A percentile compares a stretch with the other conserved stretches of the same genome.
These are phyloP conservation scores for Cherax quadricarinatus DNA, from an alignment of 1,140 invertebrate genomes.

Conservation along the genomic window DNA sequence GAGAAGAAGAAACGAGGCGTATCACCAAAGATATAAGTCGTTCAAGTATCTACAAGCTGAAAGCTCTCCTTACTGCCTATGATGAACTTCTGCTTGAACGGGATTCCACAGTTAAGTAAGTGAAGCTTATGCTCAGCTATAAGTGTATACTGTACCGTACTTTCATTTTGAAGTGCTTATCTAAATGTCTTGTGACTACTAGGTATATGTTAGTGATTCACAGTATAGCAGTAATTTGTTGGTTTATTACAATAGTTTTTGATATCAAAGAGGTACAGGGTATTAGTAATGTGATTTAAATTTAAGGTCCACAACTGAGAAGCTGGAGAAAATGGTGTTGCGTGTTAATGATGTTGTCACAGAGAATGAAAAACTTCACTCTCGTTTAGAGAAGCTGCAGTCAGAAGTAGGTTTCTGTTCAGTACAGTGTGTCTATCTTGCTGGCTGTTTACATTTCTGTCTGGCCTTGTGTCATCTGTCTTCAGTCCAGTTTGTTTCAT, in stretches of 20 bases:
- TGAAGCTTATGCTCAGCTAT: background rate
- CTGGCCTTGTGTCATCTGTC: no score
- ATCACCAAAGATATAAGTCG: constrained; percentile 36
- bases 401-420: constrained; percentile 4
- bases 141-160: background rate
- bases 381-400: constrained; percentile 38
- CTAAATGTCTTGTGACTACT: no score
- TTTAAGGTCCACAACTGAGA: constrained; percentile 40
- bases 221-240: background rate
- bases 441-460: no score
- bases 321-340: constrained; percentile 46
- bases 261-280: background rate
- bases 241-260: background rate
- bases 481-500: no score
- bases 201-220: no score
- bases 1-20: background rate
- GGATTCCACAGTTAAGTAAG: constrained; percentile 44
- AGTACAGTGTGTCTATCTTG: no score
- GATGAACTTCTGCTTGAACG: constrained; percentile 50
- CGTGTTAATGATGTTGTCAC: constrained; percentile 31
- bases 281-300: background rate
- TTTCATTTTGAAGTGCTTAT: no score
- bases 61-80: constrained; percentile 36
- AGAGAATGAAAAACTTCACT: constrained; percentile 54
- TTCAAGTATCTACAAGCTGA: constrained; percentile 41